Evolutionary conservation across 2,113 vertebrate species (phyloP), one percentile per base, ranked within the genome.

Genomic region (Hyperopisus bebe): DNA sequence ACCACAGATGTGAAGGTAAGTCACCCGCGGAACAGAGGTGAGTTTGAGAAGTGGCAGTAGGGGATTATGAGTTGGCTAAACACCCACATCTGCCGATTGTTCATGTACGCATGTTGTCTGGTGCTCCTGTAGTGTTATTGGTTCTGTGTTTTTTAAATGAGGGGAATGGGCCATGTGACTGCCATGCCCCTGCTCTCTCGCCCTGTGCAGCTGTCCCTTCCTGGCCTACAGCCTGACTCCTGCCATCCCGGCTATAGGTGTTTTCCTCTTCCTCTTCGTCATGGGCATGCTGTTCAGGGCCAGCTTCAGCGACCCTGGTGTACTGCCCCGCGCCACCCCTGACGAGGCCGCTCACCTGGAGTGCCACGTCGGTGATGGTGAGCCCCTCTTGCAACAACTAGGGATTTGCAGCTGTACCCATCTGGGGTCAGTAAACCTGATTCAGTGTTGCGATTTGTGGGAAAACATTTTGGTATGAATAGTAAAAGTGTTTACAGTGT

Each of bases 271-370:
- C 94, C 91, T 98, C 95, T 99, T 99, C 11, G 98, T 99, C 90
- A 97, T 98, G 96, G 97, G 97, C 90, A 98, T 97, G 91, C 95
- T 99, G 94, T 95, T 99, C 88, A 96, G 97, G 39, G 98, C 98
- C 90, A 99, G 98, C 93, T 99, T 99, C 96, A 99, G 95, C 87
- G 98, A 99, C 92, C 98, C 98, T 0, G 98, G 98, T 24, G 97
- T 99, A 92, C 96, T 98, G 89, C 98, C 98, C 2, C 94, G 98
- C 0, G 98, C 98, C 87, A 98, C 98, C 24, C 96, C 97, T 8
- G 97, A 98, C 39, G 98, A 98, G 94, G 98, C 98, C 5, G 97
- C 97, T 7, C 96, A 99, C 94, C 95, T 98, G 93, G 98, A 99
- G 94, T 96, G 97, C 93, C 97, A 98, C 95, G 98, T 99, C 94